phyloP scores from a whole-genome alignment of 1,140 invertebrate genomes.

The Eupristina koningsbergeri region DNA sequence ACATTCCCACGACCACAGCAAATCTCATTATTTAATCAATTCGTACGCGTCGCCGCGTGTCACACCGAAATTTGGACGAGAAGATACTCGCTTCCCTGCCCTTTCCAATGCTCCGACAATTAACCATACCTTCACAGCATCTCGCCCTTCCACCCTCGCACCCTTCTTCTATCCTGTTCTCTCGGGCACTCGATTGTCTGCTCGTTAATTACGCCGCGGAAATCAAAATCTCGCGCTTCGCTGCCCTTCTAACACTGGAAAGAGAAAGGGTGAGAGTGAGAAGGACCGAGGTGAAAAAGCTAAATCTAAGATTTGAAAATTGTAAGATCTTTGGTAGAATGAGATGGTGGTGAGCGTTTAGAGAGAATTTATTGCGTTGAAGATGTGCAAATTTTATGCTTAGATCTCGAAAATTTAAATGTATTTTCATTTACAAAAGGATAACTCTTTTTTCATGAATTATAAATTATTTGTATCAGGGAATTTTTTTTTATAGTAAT shows the following conservation, averaged over 20 bases:
- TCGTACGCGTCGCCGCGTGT: not conserved
- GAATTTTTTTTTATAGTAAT: too few relatives aligned
- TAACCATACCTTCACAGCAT: slow-evolving; percentile 20
- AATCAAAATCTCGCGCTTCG: slow-evolving; percentile 54
- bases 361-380: not conserved
- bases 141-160: not conserved
- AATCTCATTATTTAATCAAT: slow-evolving; percentile 46
- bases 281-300: not conserved
- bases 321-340: not conserved
- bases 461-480: too few relatives aligned
- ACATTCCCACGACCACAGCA: slow-evolving; percentile 16
- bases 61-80: slow-evolving; percentile 49
- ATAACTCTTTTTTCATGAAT: too few relatives aligned
- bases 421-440: too few relatives aligned
- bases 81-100: slow-evolving; percentile 39
- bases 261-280: not conserved
- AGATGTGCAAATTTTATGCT: not conserved
- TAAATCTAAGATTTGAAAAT: not conserved
- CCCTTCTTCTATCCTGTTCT: not conserved
- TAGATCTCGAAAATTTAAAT: too few relatives aligned
- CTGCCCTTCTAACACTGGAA: not conserved
- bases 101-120: slow-evolving; percentile 27
- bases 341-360: not conserved
- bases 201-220: slow-evolving; percentile 57
- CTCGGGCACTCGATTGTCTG: not conserved